These are phyloP conservation scores for Anagyrus pseudococci DNA, from an alignment of 2,888 invertebrate genomes.

Conservation along the genomic window DNA sequence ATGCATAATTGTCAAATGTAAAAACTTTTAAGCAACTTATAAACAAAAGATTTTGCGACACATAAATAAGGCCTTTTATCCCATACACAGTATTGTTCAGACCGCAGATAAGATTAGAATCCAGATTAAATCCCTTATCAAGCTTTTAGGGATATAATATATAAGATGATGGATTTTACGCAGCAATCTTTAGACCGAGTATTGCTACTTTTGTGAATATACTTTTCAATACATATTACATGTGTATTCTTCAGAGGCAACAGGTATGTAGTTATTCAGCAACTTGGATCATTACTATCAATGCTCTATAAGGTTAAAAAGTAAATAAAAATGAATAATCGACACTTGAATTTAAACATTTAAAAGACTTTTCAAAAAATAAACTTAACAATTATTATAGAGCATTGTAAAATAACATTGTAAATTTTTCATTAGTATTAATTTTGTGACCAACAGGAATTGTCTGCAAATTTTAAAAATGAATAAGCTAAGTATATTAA, in stretches of 20 bases:
- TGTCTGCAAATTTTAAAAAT: conserved; percentile 2
- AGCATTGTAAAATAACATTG: too few species aligned
- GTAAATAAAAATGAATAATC: too few species aligned
- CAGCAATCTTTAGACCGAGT: conserved; percentile 18
- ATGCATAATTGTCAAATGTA: too few species aligned
- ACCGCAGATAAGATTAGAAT: conserved; percentile 37
- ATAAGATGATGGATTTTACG: conserved; percentile 26
- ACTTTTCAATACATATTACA: not conserved
- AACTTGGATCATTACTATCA: too few species aligned
- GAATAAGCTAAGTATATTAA: not conserved
- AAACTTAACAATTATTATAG: too few species aligned
- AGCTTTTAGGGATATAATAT: conserved; percentile 15
- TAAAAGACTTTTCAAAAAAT: too few species aligned
- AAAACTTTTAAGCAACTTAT: too few species aligned
- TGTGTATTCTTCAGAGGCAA: not conserved
- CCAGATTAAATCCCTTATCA: conserved; percentile 35
- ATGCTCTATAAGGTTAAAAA: too few species aligned
- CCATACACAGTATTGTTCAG: conserved; percentile 17
- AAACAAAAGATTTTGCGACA: conserved; percentile 9
- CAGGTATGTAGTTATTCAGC: conserved; percentile 13
- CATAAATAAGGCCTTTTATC: conserved; percentile 6
- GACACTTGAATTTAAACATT: too few species aligned
- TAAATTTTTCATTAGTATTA: too few species aligned
- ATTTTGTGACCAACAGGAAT: conserved; percentile 6
- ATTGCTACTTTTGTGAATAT: conserved; percentile 8